Evolutionary conservation across 1,140 invertebrate genomes (phyloP).

Genomic region (Ceratina australensis): DNA sequence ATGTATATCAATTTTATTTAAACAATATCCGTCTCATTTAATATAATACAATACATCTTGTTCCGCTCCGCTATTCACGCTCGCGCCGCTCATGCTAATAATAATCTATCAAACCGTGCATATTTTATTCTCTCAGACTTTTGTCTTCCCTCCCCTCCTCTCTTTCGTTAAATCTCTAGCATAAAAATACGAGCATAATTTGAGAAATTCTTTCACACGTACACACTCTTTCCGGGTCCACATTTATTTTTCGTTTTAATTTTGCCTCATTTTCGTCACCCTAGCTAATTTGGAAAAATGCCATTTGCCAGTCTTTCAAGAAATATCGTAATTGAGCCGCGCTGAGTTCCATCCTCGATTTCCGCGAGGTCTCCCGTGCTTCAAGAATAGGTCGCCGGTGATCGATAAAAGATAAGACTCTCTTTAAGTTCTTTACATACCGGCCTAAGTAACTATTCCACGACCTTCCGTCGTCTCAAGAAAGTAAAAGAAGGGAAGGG

Average conservation of each 20-base stretch:
- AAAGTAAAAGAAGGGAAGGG: neutral
- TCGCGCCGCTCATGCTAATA: slow-evolving; percentile 59
- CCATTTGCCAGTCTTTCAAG: slow-evolving; percentile 72
- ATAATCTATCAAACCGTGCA: slow-evolving; percentile 19
- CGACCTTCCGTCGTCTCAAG: neutral
- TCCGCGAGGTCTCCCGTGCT: slow-evolving; percentile 12
- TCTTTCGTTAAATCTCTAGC: slow-evolving; percentile 62
- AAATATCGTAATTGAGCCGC: slow-evolving; percentile 40
- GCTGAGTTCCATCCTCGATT: neutral
- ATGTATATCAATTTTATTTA: slow-evolving; percentile 77
- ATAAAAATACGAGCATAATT: slow-evolving; percentile 74
- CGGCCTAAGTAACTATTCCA: neutral
- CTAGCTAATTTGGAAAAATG: slow-evolving; percentile 58
- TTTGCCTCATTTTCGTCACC: slow-evolving; percentile 15
- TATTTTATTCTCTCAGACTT: slow-evolving; percentile 12
- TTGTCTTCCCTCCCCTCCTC: neutral
- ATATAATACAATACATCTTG: slow-evolving; percentile 75
- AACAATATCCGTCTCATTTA: slow-evolving; percentile 74
- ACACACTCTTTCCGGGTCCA: slow-evolving; percentile 7
- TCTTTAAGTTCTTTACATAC: neutral
- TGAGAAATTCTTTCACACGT: slow-evolving; percentile 44
- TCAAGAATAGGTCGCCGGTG: slow-evolving; percentile 14
- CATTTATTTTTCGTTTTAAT: neutral
- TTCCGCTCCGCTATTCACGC: slow-evolving; percentile 63
- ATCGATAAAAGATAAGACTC: neutral